phyloP scores from a whole-genome alignment of 2,797 vertebrate species.

The Mormyrops attenuatus region DNA sequence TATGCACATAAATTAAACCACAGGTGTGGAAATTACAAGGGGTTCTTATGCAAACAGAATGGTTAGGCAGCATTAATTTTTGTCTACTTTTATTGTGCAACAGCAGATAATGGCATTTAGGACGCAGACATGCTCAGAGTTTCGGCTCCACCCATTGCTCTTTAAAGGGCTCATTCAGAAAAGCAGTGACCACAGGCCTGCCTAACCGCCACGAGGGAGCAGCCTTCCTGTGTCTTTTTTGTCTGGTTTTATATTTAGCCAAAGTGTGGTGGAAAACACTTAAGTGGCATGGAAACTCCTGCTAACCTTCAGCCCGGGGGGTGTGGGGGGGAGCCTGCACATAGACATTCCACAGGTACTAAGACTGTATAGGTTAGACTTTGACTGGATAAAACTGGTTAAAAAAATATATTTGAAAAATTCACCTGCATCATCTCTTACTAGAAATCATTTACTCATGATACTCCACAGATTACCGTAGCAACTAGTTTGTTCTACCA shows the following conservation, averaged over 20 bases:
- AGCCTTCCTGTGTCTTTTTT: neutral
- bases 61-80: neutral
- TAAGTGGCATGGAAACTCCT: conserved; percentile 9
- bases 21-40: neutral
- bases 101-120: neutral
- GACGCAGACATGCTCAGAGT: neutral
- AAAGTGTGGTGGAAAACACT: neutral
- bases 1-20: neutral
- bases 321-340: neutral
- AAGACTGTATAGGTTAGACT: neutral
- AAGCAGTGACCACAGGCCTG: neutral
- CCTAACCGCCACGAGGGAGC: neutral
- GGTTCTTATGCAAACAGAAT: neutral
- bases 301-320: neutral
- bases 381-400: neutral
- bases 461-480: neutral
- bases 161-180: neutral
- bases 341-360: neutral
- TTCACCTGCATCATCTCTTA: neutral
- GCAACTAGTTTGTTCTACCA: neutral
- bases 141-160: neutral
- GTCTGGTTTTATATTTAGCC: conserved; percentile 12
- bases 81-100: neutral
- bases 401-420: neutral
- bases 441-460: neutral